A percentile compares a stretch with the other conserved stretches of the same genome.
phyloP scores from a whole-genome alignment of 2,797 vertebrate species.

The Pampus argenteus region DNA sequence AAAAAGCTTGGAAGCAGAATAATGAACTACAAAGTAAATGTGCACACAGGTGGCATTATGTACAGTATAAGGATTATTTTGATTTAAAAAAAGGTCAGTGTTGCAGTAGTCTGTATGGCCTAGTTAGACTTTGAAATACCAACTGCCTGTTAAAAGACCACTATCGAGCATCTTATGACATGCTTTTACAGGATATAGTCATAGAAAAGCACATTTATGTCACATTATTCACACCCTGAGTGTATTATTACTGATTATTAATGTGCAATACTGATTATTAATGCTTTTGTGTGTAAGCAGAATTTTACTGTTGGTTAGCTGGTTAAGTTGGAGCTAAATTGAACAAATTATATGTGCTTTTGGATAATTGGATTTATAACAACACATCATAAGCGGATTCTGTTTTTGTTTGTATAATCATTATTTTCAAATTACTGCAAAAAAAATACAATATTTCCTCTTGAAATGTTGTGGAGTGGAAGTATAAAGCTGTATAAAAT shows the following conservation, averaged over 20 bases:
- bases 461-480: neutral
- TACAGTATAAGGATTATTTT: neutral
- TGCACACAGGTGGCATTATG: constrained; percentile 18
- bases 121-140: neutral
- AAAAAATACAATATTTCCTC: neutral
- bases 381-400: neutral
- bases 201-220: neutral
- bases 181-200: neutral
- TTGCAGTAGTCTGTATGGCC: neutral
- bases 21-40: constrained; percentile 19
- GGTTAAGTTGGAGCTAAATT: neutral
- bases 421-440: neutral
- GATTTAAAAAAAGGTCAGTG: constrained; percentile 19
- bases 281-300: too few relatives aligned
- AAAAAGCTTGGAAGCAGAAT: constrained; percentile 15
- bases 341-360: neutral
- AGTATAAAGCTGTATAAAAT: neutral
- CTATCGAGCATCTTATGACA: neutral
- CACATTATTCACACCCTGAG: neutral
- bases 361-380: neutral
- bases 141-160: neutral
- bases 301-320: neutral
- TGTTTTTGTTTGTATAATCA: neutral
- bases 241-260: neutral
- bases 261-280: neutral